Conservation (phyloP, 37 sponge, comb jelly and placozoan species). For the Tethya wilhelma region DNA sequence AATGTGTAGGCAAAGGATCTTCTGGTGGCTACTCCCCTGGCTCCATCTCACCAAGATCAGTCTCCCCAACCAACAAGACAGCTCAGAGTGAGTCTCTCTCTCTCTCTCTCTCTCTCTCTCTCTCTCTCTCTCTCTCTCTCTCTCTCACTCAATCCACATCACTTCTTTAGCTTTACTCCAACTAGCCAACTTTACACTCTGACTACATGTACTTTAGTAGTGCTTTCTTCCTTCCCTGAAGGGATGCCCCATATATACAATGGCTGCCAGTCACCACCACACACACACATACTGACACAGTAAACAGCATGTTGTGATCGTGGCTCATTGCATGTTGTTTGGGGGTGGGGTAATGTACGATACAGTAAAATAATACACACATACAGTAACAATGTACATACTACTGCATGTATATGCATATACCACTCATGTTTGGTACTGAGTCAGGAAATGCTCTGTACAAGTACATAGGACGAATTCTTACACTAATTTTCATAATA, state of each 20-base stretch:
- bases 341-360: background rate
- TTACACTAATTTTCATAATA: too few relatives aligned
- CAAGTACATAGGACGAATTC: too few relatives aligned
- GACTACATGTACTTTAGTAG: background rate
- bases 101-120: background rate
- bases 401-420: background rate
- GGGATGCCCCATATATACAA: too few relatives aligned
- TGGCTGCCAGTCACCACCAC: too few relatives aligned
- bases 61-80: slow-evolving; percentile 24
- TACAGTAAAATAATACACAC: background rate
- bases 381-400: too few relatives aligned
- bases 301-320: background rate
- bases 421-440: background rate
- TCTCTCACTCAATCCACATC: background rate
- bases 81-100: slow-evolving; percentile 29
- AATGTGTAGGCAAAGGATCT: background rate
- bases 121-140: background rate
- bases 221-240: background rate
- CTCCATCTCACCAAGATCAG: background rate
- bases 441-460: background rate
- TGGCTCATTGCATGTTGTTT: too few relatives aligned
- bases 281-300: background rate
- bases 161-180: background rate
- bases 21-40: background rate
- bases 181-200: too few relatives aligned